Evolutionary conservation across 2,113 vertebrate species (phyloP).

Genomic region (Actinemys pallida): DNA sequence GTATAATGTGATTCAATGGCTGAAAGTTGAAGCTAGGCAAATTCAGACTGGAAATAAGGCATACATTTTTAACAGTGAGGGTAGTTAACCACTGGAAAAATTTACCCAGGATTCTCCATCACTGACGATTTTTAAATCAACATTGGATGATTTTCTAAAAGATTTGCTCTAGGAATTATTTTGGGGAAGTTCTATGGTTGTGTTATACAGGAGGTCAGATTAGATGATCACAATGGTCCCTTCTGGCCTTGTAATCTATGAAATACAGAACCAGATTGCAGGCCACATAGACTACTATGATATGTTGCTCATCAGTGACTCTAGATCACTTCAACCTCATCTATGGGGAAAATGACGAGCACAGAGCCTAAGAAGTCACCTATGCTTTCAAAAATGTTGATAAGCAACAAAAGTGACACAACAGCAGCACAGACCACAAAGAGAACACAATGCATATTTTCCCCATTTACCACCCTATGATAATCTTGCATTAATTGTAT

Average conservation of each 20-base stretch:
- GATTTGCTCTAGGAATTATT: not conserved
- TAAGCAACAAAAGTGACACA: not conserved
- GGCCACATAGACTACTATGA: not conserved
- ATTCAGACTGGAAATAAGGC: not conserved
- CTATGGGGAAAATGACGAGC: not conserved
- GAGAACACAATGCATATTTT: not conserved
- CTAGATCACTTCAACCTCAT: not conserved
- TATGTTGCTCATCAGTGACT: not conserved
- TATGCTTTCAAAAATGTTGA: too few species aligned
- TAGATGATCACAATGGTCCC: too few species aligned
- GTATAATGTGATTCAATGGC: not conserved
- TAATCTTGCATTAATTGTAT: not conserved
- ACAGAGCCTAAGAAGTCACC: too few species aligned
- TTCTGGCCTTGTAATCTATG: too few species aligned
- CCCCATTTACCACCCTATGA: accelerated
- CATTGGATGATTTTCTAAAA: not conserved
- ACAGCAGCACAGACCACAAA: not conserved
- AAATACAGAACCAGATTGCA: not conserved
- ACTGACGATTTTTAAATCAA: not conserved
- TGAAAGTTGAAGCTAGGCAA: not conserved
- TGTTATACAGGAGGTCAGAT: too few species aligned
- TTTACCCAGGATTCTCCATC: not conserved
- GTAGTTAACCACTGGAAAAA: not conserved
- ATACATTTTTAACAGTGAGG: not conserved
- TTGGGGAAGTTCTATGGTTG: not conserved